Evolutionary conservation across 2,797 vertebrate genomes (phyloP).

Genomic region (Bothrops alternatus): DNA sequence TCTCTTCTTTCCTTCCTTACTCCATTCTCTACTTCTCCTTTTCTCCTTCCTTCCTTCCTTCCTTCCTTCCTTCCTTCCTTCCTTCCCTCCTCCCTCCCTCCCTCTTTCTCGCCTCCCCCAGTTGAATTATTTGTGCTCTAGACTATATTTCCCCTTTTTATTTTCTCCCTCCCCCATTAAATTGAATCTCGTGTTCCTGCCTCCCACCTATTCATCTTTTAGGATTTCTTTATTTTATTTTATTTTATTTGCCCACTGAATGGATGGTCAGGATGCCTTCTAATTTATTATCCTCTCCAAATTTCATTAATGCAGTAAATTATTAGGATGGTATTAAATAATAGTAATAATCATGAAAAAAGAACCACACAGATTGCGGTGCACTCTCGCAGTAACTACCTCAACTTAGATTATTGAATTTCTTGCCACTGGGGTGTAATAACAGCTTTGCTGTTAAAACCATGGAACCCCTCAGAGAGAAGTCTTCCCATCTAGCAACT

Average conservation of each 20-base stretch:
- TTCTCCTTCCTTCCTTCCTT: fast-evolving
- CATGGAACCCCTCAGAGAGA: background rate
- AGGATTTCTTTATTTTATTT: constrained; percentile 16
- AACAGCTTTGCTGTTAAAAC: constrained; percentile 23
- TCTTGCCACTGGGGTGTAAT: constrained; percentile 28
- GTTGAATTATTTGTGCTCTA: background rate
- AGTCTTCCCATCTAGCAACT: background rate
- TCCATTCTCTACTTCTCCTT: no score
- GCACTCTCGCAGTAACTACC: constrained; percentile 19
- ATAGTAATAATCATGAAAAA: constrained; percentile 3
- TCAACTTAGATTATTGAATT: constrained; percentile 25
- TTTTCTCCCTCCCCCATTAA: constrained; percentile 34
- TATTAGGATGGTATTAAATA: constrained; percentile 26
- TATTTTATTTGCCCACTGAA: constrained; percentile 27
- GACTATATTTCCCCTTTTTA: constrained; percentile 9
- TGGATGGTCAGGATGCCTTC: constrained; percentile 35
- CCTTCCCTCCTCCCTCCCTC: background rate
- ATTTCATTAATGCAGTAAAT: constrained; percentile 40
- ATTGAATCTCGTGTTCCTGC: constrained; percentile 30
- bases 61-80: background rate
- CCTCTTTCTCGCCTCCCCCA: background rate
- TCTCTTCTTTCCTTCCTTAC: no score
- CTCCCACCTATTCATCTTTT: constrained; percentile 48
- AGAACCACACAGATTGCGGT: constrained; percentile 14
- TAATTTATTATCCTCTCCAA: constrained; percentile 49